Base-by-base conservation (phyloP, 2,888 invertebrate genomes). In the Caenorhabditis panamensis region DNA sequence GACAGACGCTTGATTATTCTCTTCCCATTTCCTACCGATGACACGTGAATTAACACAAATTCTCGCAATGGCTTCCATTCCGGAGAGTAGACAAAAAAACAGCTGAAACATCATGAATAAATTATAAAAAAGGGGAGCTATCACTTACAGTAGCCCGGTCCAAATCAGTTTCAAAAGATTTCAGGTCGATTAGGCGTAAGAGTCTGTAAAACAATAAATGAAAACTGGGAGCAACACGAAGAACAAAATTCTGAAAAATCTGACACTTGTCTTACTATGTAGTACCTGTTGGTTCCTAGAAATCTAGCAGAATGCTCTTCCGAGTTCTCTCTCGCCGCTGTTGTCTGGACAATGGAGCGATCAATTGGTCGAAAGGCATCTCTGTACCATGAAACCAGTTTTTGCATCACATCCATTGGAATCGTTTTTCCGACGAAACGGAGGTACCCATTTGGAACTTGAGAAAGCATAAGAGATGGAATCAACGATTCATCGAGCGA, bases 401-500 rank as follows among this genome's bases (percentile, higher is more conserved):
- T 82, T 11, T 44, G 64, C 20, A 81, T 59, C 9, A 79, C 63
- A n/a, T 73, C 67, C 37, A 76, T 37, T 18, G 82, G 56, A 9
- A 82, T 49, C 3, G 51, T 26, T 11, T 81, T 67, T 13, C 83
- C 83, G 4, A 63, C 49, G 9, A 64, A 72, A 13, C 69, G 61
- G 28, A 66, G 47, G 28, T 84, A 79, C 4, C 68, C 76, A 8
- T 16, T 26, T 53, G 69, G 66, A 5, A 76, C 36, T 26, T 79
- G 83, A 18, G 82, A 82, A 13, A 84, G 37, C 56, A 85, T 71
- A 6, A 87, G 66, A 16, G 82, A 83, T 5, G 85, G 83, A n/a
- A 85, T 61, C 0, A 83, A 73, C 9, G 64, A 44, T 59, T 87
- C 87, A 44, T 85, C 76, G 9, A 82, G 36, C 8, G 78, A 58